Percentiles rank a stretch among this genome's conserved stretches.
Evolutionary conservation across 1,140 invertebrate species (phyloP).

Genomic region (Bombus waltoni): DNA sequence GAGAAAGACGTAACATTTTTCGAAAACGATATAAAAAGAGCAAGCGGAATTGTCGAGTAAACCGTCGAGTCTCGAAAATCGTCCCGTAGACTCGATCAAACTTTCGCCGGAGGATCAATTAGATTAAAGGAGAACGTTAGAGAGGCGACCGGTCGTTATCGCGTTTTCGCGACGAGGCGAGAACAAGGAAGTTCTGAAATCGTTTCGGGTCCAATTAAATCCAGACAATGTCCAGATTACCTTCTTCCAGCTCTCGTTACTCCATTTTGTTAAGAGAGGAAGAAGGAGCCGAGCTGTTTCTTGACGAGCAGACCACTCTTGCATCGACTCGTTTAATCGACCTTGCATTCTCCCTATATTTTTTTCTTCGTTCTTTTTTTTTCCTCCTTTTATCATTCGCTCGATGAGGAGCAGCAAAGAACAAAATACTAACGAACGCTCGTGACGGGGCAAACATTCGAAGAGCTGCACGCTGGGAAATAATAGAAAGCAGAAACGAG

Average conservation of each 20-base stretch:
- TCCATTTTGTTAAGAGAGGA: slow-evolving; percentile 6
- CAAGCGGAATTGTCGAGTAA: neutral
- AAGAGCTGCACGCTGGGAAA: neutral
- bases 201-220: slow-evolving; percentile 65
- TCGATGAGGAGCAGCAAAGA: neutral
- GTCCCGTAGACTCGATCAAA: slow-evolving; percentile 55
- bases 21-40: neutral
- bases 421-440: neutral
- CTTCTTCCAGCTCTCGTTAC: slow-evolving; percentile 36
- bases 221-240: slow-evolving; percentile 66
- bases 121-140: slow-evolving; percentile 49
- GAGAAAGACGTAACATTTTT: neutral
- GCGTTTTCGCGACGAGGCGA: slow-evolving; percentile 47
- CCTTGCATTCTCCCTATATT: neutral
- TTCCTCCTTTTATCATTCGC: neutral
- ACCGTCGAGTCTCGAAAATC: neutral
- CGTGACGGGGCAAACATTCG: neutral
- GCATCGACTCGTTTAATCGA: neutral
- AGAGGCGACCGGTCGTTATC: slow-evolving; percentile 53
- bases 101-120: slow-evolving; percentile 47
- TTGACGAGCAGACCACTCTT: neutral
- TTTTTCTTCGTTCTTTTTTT: neutral
- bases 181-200: slow-evolving; percentile 58
- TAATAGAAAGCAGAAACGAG: neutral
- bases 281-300: neutral